A percentile compares a stretch with the other conserved stretches of the same genome.
Conservation (phyloP, 2,888 invertebrate genomes). For the Bombyx huttoni region DNA sequence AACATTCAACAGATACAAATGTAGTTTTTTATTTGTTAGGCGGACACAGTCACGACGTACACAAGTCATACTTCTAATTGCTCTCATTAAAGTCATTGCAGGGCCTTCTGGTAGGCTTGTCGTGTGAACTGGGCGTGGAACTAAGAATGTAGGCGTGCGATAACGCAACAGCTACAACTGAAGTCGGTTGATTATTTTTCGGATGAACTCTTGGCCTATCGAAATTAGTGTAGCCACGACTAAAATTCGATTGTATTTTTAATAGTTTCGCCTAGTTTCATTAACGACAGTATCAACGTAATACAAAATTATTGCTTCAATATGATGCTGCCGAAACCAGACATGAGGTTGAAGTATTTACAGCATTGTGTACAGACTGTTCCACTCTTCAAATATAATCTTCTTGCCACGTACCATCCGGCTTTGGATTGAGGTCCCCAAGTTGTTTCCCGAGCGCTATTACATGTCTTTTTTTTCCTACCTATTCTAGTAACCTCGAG, state of each 20-base stretch:
- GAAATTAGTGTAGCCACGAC: too few species aligned
- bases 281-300: neutral
- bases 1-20: too few species aligned
- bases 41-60: neutral
- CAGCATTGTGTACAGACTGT: too few species aligned
- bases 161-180: slow-evolving; percentile 10
- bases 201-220: too few species aligned
- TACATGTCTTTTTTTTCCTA: too few species aligned
- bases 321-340: neutral
- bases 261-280: too few species aligned
- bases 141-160: slow-evolving; percentile 30
- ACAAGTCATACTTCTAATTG: neutral
- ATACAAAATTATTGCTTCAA: neutral
- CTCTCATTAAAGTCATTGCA: neutral
- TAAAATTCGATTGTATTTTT: too few species aligned
- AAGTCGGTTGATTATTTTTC: neutral
- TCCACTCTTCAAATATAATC: neutral
- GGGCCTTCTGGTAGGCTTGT: slow-evolving; percentile 16
- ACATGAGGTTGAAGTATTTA: too few species aligned
- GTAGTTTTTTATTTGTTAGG: neutral
- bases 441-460: too few species aligned
- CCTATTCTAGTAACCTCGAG: too few species aligned
- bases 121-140: slow-evolving; percentile 31
- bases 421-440: too few species aligned
- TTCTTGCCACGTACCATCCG: too few species aligned